Conservation (phyloP, 2,113 vertebrate species). For the Hydrochoerus hydrochaeris region DNA sequence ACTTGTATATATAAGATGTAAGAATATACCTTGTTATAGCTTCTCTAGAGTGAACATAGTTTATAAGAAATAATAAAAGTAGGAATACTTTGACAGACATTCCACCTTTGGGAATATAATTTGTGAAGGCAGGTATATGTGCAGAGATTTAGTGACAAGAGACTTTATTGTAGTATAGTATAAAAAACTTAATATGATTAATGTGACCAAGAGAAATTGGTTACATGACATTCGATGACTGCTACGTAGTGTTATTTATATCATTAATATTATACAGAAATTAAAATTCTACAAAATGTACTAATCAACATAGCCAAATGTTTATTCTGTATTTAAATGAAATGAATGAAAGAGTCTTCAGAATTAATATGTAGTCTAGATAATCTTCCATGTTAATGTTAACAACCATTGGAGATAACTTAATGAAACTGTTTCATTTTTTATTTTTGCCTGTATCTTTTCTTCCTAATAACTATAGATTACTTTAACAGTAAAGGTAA, state of each 20-base stretch:
- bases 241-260: neutral
- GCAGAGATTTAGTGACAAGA: neutral
- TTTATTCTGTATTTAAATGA: neutral
- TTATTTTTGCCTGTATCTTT: neutral
- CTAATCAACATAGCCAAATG: neutral
- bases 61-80: slow-evolving; percentile 5
- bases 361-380: neutral
- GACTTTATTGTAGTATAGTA: neutral
- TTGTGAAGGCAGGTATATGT: neutral
- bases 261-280: neutral
- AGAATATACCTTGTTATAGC: neutral
- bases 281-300: neutral
- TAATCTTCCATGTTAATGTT: neutral
- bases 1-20: neutral
- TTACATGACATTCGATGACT: neutral
- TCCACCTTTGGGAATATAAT: neutral
- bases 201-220: neutral
- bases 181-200: neutral
- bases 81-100: neutral
- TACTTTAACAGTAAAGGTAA: neutral
- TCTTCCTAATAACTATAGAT: neutral
- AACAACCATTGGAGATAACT: neutral
- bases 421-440: neutral
- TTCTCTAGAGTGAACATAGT: neutral
- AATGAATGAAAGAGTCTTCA: neutral